phyloP scores from a whole-genome alignment of 2,888 invertebrate genomes.

The Cepaea hortensis region DNA sequence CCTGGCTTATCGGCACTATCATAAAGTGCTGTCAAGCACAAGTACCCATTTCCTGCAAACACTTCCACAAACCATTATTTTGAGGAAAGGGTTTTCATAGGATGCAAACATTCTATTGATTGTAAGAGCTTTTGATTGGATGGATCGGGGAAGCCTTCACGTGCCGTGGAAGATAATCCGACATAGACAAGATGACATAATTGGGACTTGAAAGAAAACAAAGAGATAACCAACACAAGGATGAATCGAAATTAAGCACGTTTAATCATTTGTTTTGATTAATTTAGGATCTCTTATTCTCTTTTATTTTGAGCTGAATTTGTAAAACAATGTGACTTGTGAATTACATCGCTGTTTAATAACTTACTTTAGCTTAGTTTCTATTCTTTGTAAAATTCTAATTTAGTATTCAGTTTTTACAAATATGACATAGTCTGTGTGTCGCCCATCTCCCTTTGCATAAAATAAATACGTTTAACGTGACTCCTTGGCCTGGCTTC shows the following conservation, averaged over 20 bases:
- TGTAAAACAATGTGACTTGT: no score
- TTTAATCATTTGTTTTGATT: constrained; percentile 5
- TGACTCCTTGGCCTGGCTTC: no score
- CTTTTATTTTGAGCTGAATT: not conserved
- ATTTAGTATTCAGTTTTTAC: no score
- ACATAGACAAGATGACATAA: not conserved
- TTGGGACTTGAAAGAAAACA: not conserved
- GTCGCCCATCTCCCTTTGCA: no score
- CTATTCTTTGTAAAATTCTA: no score
- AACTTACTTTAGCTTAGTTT: no score
- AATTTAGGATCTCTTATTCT: not conserved
- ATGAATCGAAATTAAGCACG: not conserved
- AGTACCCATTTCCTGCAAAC: not conserved
- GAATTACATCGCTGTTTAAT: no score
- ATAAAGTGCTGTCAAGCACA: not conserved
- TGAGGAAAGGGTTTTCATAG: not conserved
- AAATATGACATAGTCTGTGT: no score
- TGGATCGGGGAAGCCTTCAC: not conserved
- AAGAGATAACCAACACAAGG: no score
- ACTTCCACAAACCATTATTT: not conserved
- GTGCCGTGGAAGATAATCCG: constrained; percentile 7
- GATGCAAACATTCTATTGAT: not conserved
- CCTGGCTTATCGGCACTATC: not conserved
- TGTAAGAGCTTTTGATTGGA: constrained; percentile 14
- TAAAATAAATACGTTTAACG: no score